phyloP scores from a whole-genome alignment of 2,797 vertebrate species.

The Notoglanidium macrostoma region DNA sequence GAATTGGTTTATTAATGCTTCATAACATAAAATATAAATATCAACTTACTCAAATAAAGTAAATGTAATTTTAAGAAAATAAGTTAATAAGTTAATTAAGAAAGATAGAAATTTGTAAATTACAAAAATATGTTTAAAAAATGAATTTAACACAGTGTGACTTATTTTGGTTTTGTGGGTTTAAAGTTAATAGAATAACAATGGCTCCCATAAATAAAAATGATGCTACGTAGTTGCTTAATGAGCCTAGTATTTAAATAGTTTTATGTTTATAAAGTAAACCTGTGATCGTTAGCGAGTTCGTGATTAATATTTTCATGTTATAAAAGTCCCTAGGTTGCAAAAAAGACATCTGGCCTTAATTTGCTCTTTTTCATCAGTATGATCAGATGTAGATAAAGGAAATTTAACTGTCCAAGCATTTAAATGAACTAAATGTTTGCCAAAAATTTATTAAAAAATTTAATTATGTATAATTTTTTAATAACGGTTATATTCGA shows the following conservation, averaged over 20 bases:
- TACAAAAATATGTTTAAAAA: neutral
- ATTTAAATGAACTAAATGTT: neutral
- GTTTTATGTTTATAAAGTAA: neutral
- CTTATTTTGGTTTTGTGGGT: neutral
- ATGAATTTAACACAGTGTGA: neutral
- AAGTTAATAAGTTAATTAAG: too few species aligned
- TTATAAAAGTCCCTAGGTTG: too few species aligned
- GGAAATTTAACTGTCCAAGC: neutral
- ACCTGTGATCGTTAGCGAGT: neutral
- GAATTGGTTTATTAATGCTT: neutral
- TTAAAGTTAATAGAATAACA: neutral
- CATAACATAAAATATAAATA: neutral
- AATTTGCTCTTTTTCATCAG: neutral
- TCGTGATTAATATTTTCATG: neutral
- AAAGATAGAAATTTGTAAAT: neutral
- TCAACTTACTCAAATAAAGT: neutral
- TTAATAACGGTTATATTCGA: neutral
- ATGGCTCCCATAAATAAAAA: neutral
- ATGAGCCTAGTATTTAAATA: neutral
- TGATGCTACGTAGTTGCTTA: neutral
- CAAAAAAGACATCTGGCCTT: neutral
- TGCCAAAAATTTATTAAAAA: neutral
- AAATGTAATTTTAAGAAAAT: neutral
- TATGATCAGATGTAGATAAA: neutral
- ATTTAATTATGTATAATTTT: too few species aligned